A percentile compares a stretch with the other conserved stretches of the same genome.
Conservation (phyloP, 2,113 vertebrate species). For the Polyodon spathula region DNA sequence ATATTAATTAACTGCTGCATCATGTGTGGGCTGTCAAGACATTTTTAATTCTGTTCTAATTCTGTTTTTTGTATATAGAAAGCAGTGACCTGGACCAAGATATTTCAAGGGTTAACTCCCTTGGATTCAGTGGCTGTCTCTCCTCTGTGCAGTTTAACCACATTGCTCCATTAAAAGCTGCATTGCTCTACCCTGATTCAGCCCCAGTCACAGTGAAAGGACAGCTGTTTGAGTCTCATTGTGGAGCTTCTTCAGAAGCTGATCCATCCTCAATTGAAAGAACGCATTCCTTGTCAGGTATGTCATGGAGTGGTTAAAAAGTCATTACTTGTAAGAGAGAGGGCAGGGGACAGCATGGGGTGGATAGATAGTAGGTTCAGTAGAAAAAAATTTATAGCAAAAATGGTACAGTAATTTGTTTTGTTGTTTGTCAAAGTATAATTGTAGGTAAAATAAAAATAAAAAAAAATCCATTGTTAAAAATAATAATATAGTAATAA, state of each 20-base stretch:
- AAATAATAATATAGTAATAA: too few relatives aligned
- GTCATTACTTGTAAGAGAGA: too few relatives aligned
- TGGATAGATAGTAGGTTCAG: too few relatives aligned
- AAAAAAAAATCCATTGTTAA: too few relatives aligned
- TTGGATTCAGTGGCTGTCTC: slow-evolving; percentile 81
- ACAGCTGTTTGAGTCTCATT: slow-evolving; percentile 61
- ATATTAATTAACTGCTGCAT: too few relatives aligned
- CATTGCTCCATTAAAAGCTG: slow-evolving; percentile 76
- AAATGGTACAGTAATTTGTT: too few relatives aligned
- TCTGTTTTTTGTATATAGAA: not conserved
- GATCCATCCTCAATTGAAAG: slow-evolving; percentile 67
- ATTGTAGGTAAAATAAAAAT: too few relatives aligned
- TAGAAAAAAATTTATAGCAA: too few relatives aligned
- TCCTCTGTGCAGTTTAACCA: slow-evolving; percentile 80
- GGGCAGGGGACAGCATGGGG: too few relatives aligned
- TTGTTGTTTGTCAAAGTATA: too few relatives aligned
- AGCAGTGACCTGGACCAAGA: slow-evolving; percentile 41
- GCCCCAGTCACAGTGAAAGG: slow-evolving; percentile 61
- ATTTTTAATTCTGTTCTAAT: slow-evolving; percentile 18
- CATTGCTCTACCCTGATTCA: slow-evolving; percentile 56
- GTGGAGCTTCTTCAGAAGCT: slow-evolving; percentile 52
- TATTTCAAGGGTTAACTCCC: slow-evolving; percentile 55
- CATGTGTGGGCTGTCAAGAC: too few relatives aligned
- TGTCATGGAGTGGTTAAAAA: too few relatives aligned
- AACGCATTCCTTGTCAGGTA: slow-evolving; percentile 79